Conservation (phyloP, 2,888 invertebrate genomes). For the Nineta flava region DNA sequence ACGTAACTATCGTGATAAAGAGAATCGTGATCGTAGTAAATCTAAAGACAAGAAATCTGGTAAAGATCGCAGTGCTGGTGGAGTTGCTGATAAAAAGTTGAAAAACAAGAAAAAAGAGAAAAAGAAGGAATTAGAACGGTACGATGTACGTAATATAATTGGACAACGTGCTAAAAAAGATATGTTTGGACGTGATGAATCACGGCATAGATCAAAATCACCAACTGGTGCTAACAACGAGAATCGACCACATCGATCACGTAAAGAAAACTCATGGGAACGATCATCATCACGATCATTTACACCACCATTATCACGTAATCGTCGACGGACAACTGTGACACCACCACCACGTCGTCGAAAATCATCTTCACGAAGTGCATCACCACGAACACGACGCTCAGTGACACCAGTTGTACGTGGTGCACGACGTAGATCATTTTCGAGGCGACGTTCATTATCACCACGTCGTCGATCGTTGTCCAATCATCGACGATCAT, state of each 20-base stretch:
- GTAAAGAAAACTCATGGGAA: slow-evolving; percentile 14
- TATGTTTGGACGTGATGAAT: slow-evolving; percentile 11
- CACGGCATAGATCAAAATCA: slow-evolving; percentile 16
- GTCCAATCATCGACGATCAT: slow-evolving; percentile 1
- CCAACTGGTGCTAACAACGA: neutral
- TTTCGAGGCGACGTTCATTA: slow-evolving; percentile 14
- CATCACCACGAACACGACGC: slow-evolving; percentile 16
- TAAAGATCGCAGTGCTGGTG: slow-evolving; percentile 18
- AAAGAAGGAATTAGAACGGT: slow-evolving; percentile 64
- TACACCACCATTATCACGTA: slow-evolving; percentile 20
- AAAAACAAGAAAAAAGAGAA: slow-evolving; percentile 36
- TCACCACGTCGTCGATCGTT: slow-evolving; percentile 10
- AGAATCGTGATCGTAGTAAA: slow-evolving; percentile 24
- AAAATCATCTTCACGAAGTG: slow-evolving; percentile 17
- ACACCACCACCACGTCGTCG: slow-evolving; percentile 6
- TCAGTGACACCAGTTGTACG: slow-evolving; percentile 10
- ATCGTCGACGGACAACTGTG: slow-evolving; percentile 13
- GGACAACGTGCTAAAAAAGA: slow-evolving; percentile 52
- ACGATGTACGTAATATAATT: slow-evolving; percentile 67
- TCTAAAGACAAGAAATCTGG: slow-evolving; percentile 23
- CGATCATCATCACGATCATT: slow-evolving; percentile 15
- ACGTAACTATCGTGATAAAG: slow-evolving; percentile 58
- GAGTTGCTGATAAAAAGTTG: slow-evolving; percentile 18
- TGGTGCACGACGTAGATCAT: slow-evolving; percentile 19
- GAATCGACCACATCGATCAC: slow-evolving; percentile 18